Percentiles rank a stretch among this genome's conserved stretches.
Conservation (phyloP, 2,888 invertebrate species). For the Autographa pulchrina region DNA sequence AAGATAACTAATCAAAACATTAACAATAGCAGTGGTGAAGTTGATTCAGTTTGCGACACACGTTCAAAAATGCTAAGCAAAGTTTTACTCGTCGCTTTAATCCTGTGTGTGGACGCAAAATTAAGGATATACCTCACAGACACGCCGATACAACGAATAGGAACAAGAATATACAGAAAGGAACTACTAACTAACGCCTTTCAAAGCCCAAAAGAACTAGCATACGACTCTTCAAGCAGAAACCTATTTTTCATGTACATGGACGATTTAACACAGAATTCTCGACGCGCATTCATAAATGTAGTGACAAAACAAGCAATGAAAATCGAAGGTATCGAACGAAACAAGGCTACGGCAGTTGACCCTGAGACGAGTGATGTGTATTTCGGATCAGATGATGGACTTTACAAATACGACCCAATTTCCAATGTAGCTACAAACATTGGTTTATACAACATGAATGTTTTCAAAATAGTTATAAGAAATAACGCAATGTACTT, state of each 20-base stretch:
- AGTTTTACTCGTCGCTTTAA: constrained; percentile 55
- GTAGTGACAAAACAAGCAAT: constrained; percentile 74
- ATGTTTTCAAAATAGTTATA: constrained; percentile 80
- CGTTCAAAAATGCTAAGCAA: constrained; percentile 63
- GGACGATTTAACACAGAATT: constrained; percentile 80
- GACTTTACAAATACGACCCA: constrained; percentile 80
- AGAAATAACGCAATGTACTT: constrained; percentile 81
- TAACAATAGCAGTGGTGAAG: constrained; percentile 67
- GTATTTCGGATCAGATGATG: constrained; percentile 83
- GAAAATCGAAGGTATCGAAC: constrained; percentile 77
- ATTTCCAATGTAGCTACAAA: constrained; percentile 71
- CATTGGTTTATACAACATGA: constrained; percentile 81
- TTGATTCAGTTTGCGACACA: constrained; percentile 61
- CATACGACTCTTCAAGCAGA: constrained; percentile 81
- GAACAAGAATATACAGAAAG: constrained; percentile 77
- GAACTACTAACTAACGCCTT: constrained; percentile 76
- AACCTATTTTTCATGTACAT: constrained; percentile 85
- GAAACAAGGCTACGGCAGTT: constrained; percentile 81
- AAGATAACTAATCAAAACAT: constrained; percentile 75
- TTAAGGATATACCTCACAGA: constrained; percentile 73
- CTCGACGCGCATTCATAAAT: constrained; percentile 79
- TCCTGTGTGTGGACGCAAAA: constrained; percentile 71
- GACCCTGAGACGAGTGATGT: constrained; percentile 79
- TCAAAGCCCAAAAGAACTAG: constrained; percentile 76
- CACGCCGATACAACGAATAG: constrained; percentile 75